phyloP scores from a whole-genome alignment of 2,113 vertebrate species.

The Ranitomeya imitator region DNA sequence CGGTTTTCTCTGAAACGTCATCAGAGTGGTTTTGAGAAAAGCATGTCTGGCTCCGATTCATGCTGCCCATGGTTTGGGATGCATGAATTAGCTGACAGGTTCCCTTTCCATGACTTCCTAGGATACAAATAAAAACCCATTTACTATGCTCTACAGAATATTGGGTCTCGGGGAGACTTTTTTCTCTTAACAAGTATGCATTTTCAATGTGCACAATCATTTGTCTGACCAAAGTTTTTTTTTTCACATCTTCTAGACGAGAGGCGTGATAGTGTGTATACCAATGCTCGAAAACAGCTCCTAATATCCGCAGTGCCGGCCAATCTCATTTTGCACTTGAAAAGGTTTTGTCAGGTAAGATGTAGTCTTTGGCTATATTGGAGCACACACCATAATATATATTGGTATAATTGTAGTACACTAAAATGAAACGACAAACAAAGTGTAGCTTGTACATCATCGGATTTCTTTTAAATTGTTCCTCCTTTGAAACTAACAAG shows the following conservation, averaged over 20 bases:
- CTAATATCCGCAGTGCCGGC: slow-evolving; percentile 91
- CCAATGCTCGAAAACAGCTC: slow-evolving; percentile 93
- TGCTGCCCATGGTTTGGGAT: too few species aligned
- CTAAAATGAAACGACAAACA: not conserved
- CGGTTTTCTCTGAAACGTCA: too few species aligned
- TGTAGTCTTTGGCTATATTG: not conserved
- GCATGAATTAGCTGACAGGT: too few species aligned
- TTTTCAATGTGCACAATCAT: not conserved
- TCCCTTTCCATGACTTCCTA: too few species aligned
- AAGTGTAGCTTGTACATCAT: not conserved
- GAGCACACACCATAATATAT: not conserved
- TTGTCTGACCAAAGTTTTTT: not conserved
- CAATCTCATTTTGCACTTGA: slow-evolving; percentile 91
- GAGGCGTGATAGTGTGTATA: slow-evolving; percentile 86
- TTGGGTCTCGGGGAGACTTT: not conserved
- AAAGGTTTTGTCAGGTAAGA: slow-evolving; percentile 95
- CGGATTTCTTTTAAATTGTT: too few species aligned
- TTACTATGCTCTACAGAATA: not conserved
- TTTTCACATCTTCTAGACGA: slow-evolving; percentile 73
- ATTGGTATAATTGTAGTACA: too few species aligned
- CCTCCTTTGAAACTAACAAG: not conserved
- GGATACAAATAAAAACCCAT: not conserved
- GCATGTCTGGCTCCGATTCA: too few species aligned
- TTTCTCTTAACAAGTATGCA: not conserved
- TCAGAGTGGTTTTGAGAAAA: too few species aligned